phyloP scores from a whole-genome alignment of 2,888 invertebrate genomes.

The Pachymerium ferrugineum region DNA sequence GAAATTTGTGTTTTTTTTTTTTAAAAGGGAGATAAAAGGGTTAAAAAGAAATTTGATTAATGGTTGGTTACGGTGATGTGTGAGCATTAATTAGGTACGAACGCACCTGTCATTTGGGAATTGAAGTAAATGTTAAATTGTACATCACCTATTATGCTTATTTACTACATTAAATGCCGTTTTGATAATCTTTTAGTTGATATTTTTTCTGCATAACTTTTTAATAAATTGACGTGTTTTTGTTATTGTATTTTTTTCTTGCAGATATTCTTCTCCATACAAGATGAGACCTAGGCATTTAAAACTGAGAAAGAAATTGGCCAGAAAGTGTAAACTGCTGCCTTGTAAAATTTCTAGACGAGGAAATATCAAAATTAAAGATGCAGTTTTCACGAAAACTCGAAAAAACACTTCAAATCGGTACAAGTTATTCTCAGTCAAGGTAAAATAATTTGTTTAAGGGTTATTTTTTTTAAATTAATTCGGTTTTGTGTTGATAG shows the following conservation, averaged over 20 bases:
- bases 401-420: neutral
- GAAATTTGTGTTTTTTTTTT: neutral
- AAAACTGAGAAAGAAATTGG: conserved; percentile 18
- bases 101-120: neutral
- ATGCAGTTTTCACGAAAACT: neutral
- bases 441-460: neutral
- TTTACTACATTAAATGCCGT: no score
- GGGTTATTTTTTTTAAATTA: neutral
- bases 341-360: neutral
- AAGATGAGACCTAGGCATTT: conserved; percentile 20
- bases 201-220: neutral
- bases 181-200: neutral
- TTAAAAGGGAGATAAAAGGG: neutral
- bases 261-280: neutral
- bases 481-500: neutral
- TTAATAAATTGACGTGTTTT: neutral
- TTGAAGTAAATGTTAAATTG: neutral
- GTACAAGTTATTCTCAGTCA: neutral
- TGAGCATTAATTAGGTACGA: neutral
- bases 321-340: neutral
- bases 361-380: conserved; percentile 2
- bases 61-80: neutral
- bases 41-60: neutral
- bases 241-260: neutral
- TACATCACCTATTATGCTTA: no score